Percentiles rank a stretch among this genome's conserved stretches.
Conservation (phyloP, 2,113 vertebrate species). For the Myrmophylax atrothorax region DNA sequence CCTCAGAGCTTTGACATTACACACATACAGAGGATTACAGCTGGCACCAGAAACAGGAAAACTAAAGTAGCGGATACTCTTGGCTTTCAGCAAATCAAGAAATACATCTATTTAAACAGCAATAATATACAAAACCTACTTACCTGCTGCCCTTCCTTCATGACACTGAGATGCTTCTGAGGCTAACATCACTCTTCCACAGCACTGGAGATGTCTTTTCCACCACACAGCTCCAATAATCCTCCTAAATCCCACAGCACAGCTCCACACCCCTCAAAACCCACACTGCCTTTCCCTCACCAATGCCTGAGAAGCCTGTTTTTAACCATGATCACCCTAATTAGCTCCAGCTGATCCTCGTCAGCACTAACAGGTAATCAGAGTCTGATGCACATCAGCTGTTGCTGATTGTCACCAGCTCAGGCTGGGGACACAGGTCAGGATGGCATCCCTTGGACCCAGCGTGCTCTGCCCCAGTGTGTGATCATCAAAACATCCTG, state of each 20-base stretch:
- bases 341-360: neutral
- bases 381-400: neutral
- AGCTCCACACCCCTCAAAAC: rapidly evolving
- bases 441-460: neutral
- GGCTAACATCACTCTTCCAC: neutral
- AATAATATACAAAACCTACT: neutral
- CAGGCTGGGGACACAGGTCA: neutral
- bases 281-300: rapidly evolving
- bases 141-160: neutral
- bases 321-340: neutral
- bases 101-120: neutral
- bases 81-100: neutral
- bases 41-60: neutral
- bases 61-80: neutral
- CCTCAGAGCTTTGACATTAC: neutral
- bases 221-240: rapidly evolving
- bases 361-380: neutral
- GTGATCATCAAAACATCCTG: rapidly evolving
- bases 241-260: rapidly evolving
- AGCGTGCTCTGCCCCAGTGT: rapidly evolving
- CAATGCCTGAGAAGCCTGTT: neutral
- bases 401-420: neutral
- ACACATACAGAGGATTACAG: neutral
- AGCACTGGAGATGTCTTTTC: neutral
- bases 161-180: neutral